Conservation (phyloP, 1,140 invertebrate genomes). For the Drosophila albomicans region DNA sequence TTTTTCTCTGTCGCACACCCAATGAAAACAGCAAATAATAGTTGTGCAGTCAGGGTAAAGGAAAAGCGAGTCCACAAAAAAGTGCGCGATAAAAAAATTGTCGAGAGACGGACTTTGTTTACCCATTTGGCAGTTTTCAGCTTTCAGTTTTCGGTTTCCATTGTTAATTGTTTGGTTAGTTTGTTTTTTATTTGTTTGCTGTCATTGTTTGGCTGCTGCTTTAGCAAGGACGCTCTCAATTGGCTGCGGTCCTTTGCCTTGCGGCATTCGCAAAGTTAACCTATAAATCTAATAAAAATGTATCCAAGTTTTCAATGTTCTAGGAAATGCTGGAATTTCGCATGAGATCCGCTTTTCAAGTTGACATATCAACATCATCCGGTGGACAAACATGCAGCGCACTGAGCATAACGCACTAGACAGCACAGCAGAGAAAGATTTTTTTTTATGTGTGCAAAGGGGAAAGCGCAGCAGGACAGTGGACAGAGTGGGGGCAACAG, state of each 20-base stretch:
- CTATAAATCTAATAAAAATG: constrained; percentile 60
- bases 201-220: constrained; percentile 2
- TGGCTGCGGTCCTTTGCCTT: constrained; percentile 5
- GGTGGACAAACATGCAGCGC: constrained; percentile 63
- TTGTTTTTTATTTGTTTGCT: constrained; percentile 14
- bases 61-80: constrained; percentile 17
- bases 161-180: constrained; percentile 49
- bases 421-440: neutral
- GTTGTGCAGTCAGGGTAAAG: neutral
- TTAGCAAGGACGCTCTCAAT: constrained; percentile 6
- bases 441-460: too few species aligned
- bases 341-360: constrained; percentile 77
- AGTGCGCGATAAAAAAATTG: constrained; percentile 35
- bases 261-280: constrained; percentile 21
- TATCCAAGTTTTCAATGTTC: constrained; percentile 51
- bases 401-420: constrained; percentile 27
- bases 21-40: constrained; percentile 8
- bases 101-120: constrained; percentile 29
- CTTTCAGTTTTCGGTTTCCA: constrained; percentile 35
- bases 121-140: constrained; percentile 39
- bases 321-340: constrained; percentile 72
- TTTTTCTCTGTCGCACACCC: constrained; percentile 7
- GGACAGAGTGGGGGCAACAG: constrained; percentile 27
- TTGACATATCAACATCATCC: constrained; percentile 82
- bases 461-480: constrained; percentile 6